Evolutionary conservation across 2,888 invertebrate species (phyloP).

Genomic region (Lymantria monacha): DNA sequence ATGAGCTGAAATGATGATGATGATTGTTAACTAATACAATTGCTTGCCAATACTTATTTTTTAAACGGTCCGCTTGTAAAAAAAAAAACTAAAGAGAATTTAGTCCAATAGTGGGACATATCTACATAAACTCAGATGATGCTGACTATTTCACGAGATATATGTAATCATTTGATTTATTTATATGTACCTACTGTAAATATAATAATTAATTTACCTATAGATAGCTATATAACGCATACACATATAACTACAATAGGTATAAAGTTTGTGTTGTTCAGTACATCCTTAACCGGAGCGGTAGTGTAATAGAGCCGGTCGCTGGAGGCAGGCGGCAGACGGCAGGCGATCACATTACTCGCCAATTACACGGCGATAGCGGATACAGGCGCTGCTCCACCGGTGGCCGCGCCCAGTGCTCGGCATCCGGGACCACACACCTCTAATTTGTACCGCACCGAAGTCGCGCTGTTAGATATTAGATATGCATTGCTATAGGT

Average conservation of each 20-base stretch:
- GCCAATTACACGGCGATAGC: slow-evolving; percentile 40
- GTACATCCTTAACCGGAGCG: slow-evolving; percentile 1
- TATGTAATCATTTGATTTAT: too few species aligned
- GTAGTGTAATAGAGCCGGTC: slow-evolving; percentile 15
- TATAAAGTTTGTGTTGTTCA: not conserved
- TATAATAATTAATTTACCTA: too few species aligned
- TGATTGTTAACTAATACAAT: too few species aligned
- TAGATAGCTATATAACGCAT: not conserved
- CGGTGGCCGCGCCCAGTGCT: slow-evolving; percentile 3
- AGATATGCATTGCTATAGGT: slow-evolving; percentile 6
- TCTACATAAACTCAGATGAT: too few species aligned
- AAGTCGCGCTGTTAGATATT: slow-evolving; percentile 6
- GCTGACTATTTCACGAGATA: too few species aligned
- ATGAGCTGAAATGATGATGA: too few species aligned
- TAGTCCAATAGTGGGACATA: too few species aligned
- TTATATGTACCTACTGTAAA: too few species aligned
- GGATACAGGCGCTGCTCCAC: slow-evolving; percentile 27
- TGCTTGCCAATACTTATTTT: too few species aligned
- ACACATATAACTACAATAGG: not conserved
- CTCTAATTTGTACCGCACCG: slow-evolving; percentile 17
- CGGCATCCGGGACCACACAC: slow-evolving; percentile 13
- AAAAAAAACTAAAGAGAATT: too few species aligned
- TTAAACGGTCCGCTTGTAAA: too few species aligned
- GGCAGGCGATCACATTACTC: slow-evolving; percentile 39
- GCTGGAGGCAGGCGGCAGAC: slow-evolving; percentile 2